Conservation (phyloP, 2,888 invertebrate species). For the Pristionchus japonicus region DNA sequence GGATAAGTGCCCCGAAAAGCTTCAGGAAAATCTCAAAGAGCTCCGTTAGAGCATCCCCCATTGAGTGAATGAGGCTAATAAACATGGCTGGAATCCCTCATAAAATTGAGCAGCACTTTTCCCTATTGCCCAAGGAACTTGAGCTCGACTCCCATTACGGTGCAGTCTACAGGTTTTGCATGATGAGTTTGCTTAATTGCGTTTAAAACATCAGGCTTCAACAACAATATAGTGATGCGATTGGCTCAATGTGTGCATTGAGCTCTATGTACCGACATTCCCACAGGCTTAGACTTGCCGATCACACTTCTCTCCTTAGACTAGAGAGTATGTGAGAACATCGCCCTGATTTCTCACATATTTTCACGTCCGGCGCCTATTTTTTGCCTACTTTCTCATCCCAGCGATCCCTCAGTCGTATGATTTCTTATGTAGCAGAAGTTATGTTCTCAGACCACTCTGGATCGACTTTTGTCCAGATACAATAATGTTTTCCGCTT, state of each 20-base stretch:
- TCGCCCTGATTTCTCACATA: not conserved
- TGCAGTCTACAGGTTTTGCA: too few relatives aligned
- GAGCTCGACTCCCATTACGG: too few relatives aligned
- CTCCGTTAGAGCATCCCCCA: not conserved
- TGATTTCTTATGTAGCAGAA: too few relatives aligned
- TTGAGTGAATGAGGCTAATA: not conserved
- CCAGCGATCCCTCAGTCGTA: not conserved
- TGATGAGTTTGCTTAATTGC: too few relatives aligned
- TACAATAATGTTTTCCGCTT: not conserved
- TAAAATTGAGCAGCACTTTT: not conserved
- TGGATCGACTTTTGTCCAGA: not conserved
- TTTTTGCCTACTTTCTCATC: not conserved
- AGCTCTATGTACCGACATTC: too few relatives aligned
- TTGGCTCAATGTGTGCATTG: too few relatives aligned
- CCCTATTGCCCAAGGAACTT: not conserved
- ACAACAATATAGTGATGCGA: too few relatives aligned
- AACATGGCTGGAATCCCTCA: not conserved
- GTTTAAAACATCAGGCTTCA: too few relatives aligned
- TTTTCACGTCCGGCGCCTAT: not conserved
- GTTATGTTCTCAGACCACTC: too few relatives aligned
- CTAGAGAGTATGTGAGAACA: not conserved
- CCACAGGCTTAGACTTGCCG: not conserved
- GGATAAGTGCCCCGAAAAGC: not conserved
- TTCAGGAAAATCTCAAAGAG: not conserved
- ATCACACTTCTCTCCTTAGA: too few relatives aligned